These are phyloP conservation scores for Palloptera scutellata DNA, from an alignment of 2,888 invertebrate species.

Conservation along the genomic window DNA sequence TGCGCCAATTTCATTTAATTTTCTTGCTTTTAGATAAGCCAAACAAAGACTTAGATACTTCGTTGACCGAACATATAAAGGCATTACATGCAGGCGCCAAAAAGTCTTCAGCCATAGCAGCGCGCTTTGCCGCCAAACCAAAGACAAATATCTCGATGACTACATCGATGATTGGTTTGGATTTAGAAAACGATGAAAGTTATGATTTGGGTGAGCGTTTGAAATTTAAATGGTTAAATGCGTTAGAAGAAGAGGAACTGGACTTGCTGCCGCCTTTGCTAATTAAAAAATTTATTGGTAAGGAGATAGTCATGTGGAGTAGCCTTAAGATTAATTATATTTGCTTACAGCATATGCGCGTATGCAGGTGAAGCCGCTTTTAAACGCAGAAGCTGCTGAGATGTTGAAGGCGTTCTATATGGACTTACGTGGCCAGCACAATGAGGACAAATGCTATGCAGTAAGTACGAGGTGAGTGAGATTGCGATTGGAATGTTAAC, in stretches of 20 bases:
- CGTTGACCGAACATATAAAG: constrained; percentile 73
- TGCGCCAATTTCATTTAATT: constrained; percentile 92
- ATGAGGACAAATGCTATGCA: constrained; percentile 67
- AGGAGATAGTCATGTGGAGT: background rate
- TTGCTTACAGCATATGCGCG: constrained; percentile 76
- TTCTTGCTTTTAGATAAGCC: constrained; percentile 90
- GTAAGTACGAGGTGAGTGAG: constrained; percentile 72
- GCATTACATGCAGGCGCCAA: constrained; percentile 72
- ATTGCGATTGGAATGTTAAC: background rate
- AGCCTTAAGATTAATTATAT: no score
- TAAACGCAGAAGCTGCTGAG: constrained; percentile 76
- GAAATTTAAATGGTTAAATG: constrained; percentile 37
- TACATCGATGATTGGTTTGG: constrained; percentile 30
- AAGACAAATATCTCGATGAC: constrained; percentile 58
- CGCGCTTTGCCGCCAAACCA: constrained; percentile 60
- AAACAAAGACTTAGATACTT: constrained; percentile 67
- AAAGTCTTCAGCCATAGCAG: constrained; percentile 47
- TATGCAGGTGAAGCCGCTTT: constrained; percentile 83
- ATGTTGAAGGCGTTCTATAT: constrained; percentile 82
- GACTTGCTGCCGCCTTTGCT: constrained; percentile 79
- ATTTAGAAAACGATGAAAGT: constrained; percentile 44
- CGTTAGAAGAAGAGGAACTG: constrained; percentile 68
- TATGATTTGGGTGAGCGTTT: constrained; percentile 61
- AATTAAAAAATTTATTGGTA: constrained; percentile 83
- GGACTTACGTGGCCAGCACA: constrained; percentile 69